phyloP scores from a whole-genome alignment of 2,113 vertebrate genomes.

The Cebus imitator region DNA sequence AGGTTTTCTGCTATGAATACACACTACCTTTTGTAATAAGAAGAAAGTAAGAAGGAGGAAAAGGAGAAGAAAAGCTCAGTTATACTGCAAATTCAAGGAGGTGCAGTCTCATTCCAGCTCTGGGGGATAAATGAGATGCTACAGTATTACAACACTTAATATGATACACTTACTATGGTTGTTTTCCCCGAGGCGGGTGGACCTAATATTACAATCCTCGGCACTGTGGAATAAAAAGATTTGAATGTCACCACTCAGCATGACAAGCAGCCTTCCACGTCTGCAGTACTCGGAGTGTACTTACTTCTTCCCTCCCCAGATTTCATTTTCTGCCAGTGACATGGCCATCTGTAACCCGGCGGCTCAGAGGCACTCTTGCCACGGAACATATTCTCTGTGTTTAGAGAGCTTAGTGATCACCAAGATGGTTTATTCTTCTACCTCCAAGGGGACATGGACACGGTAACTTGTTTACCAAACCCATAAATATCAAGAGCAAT shows the following conservation, averaged over 20 bases:
- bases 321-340: conserved; percentile 64
- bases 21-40: neutral
- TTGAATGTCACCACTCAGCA: conserved; percentile 50
- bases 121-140: neutral
- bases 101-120: neutral
- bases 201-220: conserved; percentile 87
- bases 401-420: conserved; percentile 67
- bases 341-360: neutral
- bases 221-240: conserved; percentile 80
- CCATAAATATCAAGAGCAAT: conserved; percentile 70
- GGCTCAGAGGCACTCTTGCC: neutral
- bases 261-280: neutral
- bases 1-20: neutral
- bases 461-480: conserved; percentile 63
- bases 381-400: neutral
- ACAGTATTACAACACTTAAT: neutral
- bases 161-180: conserved; percentile 85
- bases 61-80: neutral
- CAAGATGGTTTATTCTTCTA: conserved; percentile 67
- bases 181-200: conserved; percentile 91
- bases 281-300: neutral
- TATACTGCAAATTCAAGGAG: rapidly evolving
- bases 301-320: conserved; percentile 37
- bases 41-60: neutral
- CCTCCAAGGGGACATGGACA: conserved; percentile 59